Base-by-base conservation (phyloP, 2,888 invertebrate species). In the Mythimna ferrago region DNA sequence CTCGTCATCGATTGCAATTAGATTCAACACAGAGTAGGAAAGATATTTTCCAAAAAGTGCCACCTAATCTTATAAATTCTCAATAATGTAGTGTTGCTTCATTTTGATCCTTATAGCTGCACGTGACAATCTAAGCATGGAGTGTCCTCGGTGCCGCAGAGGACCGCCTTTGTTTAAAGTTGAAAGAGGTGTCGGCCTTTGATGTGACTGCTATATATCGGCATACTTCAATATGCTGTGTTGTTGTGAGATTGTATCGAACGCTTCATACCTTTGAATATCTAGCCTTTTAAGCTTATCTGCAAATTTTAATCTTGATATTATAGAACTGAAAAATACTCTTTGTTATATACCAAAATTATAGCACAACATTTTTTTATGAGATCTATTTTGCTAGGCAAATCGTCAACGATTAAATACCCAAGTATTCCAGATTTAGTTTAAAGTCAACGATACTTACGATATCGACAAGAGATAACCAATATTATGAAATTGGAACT, bases 131-230 rank as follows among this genome's bases (percentile, higher is more conserved):
- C 63, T 56, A 57, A 82, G 63, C 82, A 57, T 78, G 53, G 54
- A 78, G 78, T 71, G 78, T 78, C 65, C 78, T 78, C 51, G n/a
- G 21, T 9, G 70, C 26, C 54, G 7, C 48, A 16, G 32, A 81
- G 57, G 21, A 54, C 48, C 41, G 57, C 78, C 58, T 66, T 78
- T 78, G 78, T 78, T 71, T 78, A 63, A 58, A 71, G 62, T 78
- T 82, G 65, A 78, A 78, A 78, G 78, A 71, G 62, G 54, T 62
- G 65, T 56, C 64, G 66, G 56, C 62, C 78, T 82, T 78, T 82
- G 82, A 82, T 54, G 32, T 21, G 35, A n/a, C 54, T 66, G 56
- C 10, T 66, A 70, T 57, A 69, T 76, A 60, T 66, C 62, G 62
- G 21, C 57, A 58, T 48, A 63, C 79, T 82, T 66, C 58, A 82